Base-by-base conservation (phyloP, 2,113 vertebrate species). In the Myotis davidii region DNA sequence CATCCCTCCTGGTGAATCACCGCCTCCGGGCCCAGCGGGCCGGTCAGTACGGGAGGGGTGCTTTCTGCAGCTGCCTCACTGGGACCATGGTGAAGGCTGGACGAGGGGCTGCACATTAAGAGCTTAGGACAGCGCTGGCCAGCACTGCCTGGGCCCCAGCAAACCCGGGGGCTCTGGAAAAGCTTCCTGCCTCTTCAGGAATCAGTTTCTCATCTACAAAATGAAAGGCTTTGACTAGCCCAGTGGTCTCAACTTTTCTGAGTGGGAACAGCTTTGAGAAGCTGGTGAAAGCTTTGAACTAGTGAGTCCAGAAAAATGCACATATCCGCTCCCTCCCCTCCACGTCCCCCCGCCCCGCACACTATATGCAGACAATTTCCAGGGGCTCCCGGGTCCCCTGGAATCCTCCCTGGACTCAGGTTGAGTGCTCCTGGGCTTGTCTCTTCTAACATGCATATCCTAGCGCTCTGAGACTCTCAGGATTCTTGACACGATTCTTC, bases 321-420 rank as follows among this genome's bases (percentile, higher is more conserved):
- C 16, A 12, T 5, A 34, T 1, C 0, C n/a, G 0, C 13, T 7
- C 9, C 50, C 45, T 11, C 45, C 45, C 1, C 45, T 11, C 45
- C 11, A 6, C 52, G 18, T 39, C 37, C 37, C 37, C 37, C 37
- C 37, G 37, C 37, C 37, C 37, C 20, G 9, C 56, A 59, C 21
- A 10, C 45, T 2, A 9, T 65, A 23, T 82, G 52, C 39, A 67
- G 73, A 82, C 16, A 21, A 74, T 81, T 84, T 79, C 70, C 34
- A 79, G 70, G 39, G 69, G 2, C 34, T 69, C 25, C 64, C 8
- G 45, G 45, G 20, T 39, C 21, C 32, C n/a, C 1, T 2, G 9
- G 21, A 61, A 21, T 20, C 4, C 45, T 42, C 12, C 1, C 1
- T 9, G 14, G 76, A 37, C 17, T 50, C 52, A 52, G 27, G 34